Conservation (phyloP, 2,113 vertebrate species). For the Ellobius talpinus region DNA sequence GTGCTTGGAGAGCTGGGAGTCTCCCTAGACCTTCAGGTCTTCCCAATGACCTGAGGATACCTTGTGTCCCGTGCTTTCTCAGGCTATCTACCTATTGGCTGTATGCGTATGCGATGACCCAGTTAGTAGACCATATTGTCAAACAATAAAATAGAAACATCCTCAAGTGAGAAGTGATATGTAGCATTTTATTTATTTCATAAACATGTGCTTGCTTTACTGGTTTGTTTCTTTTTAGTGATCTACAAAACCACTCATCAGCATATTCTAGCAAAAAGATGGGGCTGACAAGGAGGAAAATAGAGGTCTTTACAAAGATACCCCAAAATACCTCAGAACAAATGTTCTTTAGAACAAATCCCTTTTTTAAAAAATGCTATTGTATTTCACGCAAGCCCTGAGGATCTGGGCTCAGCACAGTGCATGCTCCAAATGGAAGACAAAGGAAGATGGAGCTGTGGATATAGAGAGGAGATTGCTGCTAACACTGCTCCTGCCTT, state of each 20-base stretch:
- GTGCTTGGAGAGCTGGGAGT: constrained; percentile 81
- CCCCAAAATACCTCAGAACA: constrained; percentile 36
- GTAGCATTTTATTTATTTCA: constrained; percentile 23
- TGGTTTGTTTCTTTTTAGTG: constrained; percentile 10
- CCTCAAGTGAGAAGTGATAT: constrained; percentile 39
- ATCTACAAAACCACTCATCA: constrained; percentile 38
- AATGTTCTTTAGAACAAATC: constrained; percentile 76
- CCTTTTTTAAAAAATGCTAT: constrained; percentile 58
- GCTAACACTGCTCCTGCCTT: constrained; percentile 84
- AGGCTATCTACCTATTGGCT: constrained; percentile 69
- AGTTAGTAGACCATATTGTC: constrained; percentile 26
- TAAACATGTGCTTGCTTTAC: neutral
- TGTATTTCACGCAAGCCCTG: constrained; percentile 48
- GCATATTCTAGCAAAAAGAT: constrained; percentile 63
- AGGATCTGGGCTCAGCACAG: constrained; percentile 72
- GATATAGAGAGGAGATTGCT: constrained; percentile 79
- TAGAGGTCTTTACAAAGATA: constrained; percentile 23
- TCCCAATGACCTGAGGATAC: constrained; percentile 75
- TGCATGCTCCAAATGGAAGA: constrained; percentile 76
- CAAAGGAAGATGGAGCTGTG: constrained; percentile 78
- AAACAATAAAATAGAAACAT: neutral
- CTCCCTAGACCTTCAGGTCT: constrained; percentile 80
- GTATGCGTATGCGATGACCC: constrained; percentile 49
- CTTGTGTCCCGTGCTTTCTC: constrained; percentile 55
- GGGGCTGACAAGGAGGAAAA: constrained; percentile 40